Evolutionary conservation across 2,113 vertebrate species (phyloP), one percentile per base, ranked within the genome.

Genomic region (Hippocampus barbouri): DNA sequence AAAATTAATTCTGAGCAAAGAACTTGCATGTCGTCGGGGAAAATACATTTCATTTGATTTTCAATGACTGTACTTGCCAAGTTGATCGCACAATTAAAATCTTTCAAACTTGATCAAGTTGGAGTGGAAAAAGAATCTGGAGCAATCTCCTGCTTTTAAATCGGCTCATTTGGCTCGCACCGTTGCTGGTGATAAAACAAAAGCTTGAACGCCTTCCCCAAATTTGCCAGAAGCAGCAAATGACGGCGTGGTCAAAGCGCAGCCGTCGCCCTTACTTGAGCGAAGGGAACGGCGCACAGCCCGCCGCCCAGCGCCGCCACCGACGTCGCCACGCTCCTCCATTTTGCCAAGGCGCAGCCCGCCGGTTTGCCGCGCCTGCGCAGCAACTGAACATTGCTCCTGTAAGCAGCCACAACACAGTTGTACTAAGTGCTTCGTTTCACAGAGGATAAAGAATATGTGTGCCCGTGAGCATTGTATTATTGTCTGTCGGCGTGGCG

Each of bases 211-310:
- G 43, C 10, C 10, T 11, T 45, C 14, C 41, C 41, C 8, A 43
- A 43, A 43, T 11, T 14, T 45, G 11, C 11, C 43, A 34, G 2
- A 3, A 38, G 45, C 10, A 59, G 56, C 2, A 8, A 8, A 9
- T 2, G 20, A 2, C 20, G 51, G 21, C 51, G 20, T 10, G 7
- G 20, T 21, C 18, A 21, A 53, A 6, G 27, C 49, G 4, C 16
- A 51, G 12, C 23, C 3, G 9, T 21, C 63, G 10, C 20, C 0
- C 1, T 54, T 77, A 90, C 93, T 88, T 92, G 86, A 67, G 63
- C 84, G 56, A 93, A 90, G 25, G 93, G 92, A 14, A 92, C 43
- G 1, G 93, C 89, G 41, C 90, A 92, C 30, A 93, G 83, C 0
- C 77, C 82, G 11, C 72, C 73, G 1, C 84, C 80, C 4, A 83